Conservation (phyloP, 2,797 vertebrate species). For the Pipistrellus nathusii region DNA sequence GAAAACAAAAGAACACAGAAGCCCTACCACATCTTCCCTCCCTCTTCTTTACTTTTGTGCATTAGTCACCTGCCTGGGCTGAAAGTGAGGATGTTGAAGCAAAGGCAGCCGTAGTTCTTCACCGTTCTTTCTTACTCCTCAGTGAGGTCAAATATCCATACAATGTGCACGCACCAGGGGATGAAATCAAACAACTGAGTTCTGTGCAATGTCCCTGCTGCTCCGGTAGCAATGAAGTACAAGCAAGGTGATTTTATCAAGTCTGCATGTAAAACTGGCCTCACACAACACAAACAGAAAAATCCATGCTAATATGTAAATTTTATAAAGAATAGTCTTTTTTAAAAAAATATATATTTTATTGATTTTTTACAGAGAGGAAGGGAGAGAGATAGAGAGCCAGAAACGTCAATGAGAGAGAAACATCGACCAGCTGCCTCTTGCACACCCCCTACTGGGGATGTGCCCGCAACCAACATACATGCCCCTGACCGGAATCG, state of each 20-base stretch:
- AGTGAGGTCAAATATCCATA: neutral
- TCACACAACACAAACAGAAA: neutral
- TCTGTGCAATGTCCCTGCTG: neutral
- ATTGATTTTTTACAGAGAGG: too few species aligned
- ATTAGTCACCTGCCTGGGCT: neutral
- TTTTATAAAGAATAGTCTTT: neutral
- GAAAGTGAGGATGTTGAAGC: neutral
- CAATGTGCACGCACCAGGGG: neutral
- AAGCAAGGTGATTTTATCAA: neutral
- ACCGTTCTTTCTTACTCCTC: neutral
- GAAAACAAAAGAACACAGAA: neutral
- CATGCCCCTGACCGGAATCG: too few species aligned
- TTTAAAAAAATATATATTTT: too few species aligned
- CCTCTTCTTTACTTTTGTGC: neutral
- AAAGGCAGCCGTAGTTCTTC: rapidly evolving
- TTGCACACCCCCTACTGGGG: too few species aligned
- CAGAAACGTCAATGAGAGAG: too few species aligned
- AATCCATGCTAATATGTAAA: neutral
- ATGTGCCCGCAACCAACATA: too few species aligned
- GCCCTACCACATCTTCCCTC: neutral
- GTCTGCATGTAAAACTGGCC: neutral
- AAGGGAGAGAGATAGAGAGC: too few species aligned
- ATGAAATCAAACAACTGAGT: neutral
- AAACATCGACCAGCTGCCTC: too few species aligned
- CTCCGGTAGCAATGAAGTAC: neutral